phyloP scores from a whole-genome alignment of 2,113 vertebrate species.

The Pogona vitticeps region DNA sequence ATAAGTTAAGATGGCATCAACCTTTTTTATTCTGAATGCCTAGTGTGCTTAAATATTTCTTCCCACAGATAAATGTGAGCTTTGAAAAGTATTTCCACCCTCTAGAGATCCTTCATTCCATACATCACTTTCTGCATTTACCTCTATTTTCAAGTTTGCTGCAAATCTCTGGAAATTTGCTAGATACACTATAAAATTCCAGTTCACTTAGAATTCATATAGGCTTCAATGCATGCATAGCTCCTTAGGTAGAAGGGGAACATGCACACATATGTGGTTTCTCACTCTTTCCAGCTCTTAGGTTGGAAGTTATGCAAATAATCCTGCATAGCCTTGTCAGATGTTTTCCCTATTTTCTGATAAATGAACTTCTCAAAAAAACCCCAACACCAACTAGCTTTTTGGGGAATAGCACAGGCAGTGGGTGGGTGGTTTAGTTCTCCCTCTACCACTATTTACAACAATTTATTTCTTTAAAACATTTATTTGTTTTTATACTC shows the following conservation, averaged over 20 bases:
- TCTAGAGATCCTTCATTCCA: not conserved
- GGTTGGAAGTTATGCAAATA: not conserved
- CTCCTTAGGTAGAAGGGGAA: not conserved
- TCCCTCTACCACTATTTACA: too few species aligned
- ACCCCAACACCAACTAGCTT: too few species aligned
- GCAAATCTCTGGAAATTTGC: not conserved
- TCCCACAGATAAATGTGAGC: not conserved
- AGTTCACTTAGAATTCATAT: not conserved
- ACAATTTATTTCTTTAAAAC: too few species aligned
- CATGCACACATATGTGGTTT: too few species aligned
- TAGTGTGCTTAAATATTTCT: not conserved
- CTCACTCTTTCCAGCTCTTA: not conserved
- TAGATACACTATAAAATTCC: not conserved
- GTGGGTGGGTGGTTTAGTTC: too few species aligned
- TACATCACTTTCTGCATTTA: not conserved
- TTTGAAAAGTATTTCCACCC: slow-evolving; percentile 8
- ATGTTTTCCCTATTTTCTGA: too few species aligned
- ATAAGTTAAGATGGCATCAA: not conserved
- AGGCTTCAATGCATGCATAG: not conserved
- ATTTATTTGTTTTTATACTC: too few species aligned
- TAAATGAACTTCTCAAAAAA: too few species aligned
- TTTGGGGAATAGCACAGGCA: too few species aligned
- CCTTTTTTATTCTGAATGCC: not conserved
- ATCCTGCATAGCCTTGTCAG: not conserved
- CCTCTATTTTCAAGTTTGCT: not conserved